Conservation (phyloP, 30 jellyfish, hydroid and myxozoan genomes). For the Chironex yamaguchii region DNA sequence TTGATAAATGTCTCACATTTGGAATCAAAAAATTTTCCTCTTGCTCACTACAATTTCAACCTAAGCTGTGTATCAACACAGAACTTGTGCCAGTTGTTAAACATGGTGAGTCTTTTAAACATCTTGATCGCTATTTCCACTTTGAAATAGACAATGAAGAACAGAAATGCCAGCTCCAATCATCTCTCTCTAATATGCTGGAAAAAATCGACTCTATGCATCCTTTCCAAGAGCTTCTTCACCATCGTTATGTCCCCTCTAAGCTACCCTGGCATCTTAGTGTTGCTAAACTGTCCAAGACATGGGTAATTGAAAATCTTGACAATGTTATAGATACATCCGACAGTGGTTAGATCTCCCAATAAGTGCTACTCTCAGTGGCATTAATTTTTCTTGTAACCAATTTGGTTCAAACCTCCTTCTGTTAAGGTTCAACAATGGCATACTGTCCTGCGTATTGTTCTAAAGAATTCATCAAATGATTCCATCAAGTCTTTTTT, state of each 20-base stretch:
- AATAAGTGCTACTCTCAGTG: conserved; percentile 10
- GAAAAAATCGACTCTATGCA: not conserved
- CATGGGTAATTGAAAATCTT: conserved; percentile 11
- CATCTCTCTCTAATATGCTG: conserved; percentile 16
- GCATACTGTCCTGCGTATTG: conserved; percentile 18
- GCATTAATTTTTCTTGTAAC: conserved; percentile 7
- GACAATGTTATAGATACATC: not conserved
- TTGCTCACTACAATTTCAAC: conserved; percentile 12
- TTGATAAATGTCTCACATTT: conserved; percentile 20
- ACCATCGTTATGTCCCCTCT: not conserved
- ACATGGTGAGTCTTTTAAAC: conserved; percentile 3
- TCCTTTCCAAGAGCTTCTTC: not conserved
- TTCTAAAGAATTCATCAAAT: conserved; percentile 8
- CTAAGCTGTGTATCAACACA: conserved; percentile 4
- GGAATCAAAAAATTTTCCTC: conserved; percentile 24
- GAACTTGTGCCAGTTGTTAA: conserved; percentile 19
- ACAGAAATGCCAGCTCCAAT: conserved; percentile 11
- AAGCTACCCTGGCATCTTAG: conserved; percentile 20
- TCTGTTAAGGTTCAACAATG: conserved; percentile 10
- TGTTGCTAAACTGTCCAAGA: conserved; percentile 9
- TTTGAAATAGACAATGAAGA: not conserved
- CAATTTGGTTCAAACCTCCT: conserved; percentile 9
- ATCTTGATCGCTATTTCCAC: conserved; percentile 1
- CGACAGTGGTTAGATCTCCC: conserved; percentile 5
- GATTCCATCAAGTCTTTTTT: not conserved